Percentiles rank a stretch among this genome's conserved stretches.
phyloP scores from a whole-genome alignment of 2,888 invertebrate species.

The Drosophila nigricruria region DNA sequence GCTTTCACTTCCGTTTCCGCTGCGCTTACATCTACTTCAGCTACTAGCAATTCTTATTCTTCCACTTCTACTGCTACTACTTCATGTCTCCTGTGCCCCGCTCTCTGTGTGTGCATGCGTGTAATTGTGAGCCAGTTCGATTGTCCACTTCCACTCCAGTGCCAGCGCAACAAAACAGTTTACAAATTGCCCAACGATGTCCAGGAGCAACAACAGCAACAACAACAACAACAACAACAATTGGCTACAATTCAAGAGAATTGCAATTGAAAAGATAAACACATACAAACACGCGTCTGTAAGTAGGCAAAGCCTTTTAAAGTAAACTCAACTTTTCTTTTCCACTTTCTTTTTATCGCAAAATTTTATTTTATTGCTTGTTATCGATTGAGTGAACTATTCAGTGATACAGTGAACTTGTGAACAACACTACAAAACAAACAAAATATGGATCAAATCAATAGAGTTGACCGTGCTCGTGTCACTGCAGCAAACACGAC shows the following conservation, averaged over 20 bases:
- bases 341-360: background rate
- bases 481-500: conserved; percentile 10
- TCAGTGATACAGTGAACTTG: background rate
- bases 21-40: conserved; percentile 26
- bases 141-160: conserved; percentile 19
- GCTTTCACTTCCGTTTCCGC: conserved; percentile 57
- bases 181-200: conserved; percentile 13
- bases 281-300: conserved; percentile 44
- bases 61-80: conserved; percentile 9
- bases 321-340: background rate
- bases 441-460: background rate
- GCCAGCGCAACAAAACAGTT: conserved; percentile 17
- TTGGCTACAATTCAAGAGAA: conserved; percentile 25
- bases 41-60: conserved; percentile 5
- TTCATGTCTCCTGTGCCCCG: conserved; percentile 19
- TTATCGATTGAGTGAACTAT: background rate
- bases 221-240: conserved; percentile 13
- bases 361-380: background rate
- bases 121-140: conserved; percentile 26
- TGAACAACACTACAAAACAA: background rate
- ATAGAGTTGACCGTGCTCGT: background rate
- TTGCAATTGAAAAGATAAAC: conserved; percentile 21
- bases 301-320: conserved; percentile 56
- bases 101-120: conserved; percentile 34
- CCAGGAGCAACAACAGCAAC: conserved; percentile 21